Conservation (phyloP, 2,888 invertebrate genomes). For the Coremacera marginata region DNA sequence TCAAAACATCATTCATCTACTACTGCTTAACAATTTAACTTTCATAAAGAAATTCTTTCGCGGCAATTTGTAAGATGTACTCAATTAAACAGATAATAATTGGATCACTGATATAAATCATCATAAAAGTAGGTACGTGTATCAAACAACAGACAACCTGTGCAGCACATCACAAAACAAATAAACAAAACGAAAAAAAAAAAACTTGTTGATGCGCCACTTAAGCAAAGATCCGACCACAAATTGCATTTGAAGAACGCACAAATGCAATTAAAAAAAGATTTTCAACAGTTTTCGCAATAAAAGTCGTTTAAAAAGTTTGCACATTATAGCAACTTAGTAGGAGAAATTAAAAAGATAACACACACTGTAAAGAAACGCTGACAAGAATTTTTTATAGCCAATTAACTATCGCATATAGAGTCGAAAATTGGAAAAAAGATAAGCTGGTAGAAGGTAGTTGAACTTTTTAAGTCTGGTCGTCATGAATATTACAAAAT, state of each 20-base stretch:
- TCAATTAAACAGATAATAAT: constrained; percentile 20
- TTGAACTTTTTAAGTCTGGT: no score
- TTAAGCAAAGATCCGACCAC: not conserved
- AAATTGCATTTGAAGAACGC: constrained; percentile 8
- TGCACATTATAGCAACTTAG: not conserved
- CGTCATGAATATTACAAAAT: no score
- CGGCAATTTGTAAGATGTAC: constrained; percentile 15
- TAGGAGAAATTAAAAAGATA: no score
- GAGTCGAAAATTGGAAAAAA: no score
- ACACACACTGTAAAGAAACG: no score
- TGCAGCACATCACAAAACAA: not conserved
- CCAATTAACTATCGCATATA: no score
- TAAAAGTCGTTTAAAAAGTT: not conserved
- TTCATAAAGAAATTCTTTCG: constrained; percentile 10
- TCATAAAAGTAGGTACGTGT: not conserved
- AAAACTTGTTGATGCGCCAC: constrained; percentile 17
- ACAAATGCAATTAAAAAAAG: constrained; percentile 11
- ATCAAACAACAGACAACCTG: not conserved
- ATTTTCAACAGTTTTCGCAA: constrained; percentile 14
- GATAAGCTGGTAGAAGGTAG: no score
- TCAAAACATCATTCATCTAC: not conserved
- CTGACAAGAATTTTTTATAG: no score
- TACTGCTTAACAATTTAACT: not conserved
- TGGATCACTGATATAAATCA: constrained; percentile 17
- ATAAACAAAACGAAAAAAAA: not conserved